A percentile compares a stretch with the other conserved stretches of the same genome.
Conservation (phyloP, 2,888 invertebrate species). For the Cordilura impudica region DNA sequence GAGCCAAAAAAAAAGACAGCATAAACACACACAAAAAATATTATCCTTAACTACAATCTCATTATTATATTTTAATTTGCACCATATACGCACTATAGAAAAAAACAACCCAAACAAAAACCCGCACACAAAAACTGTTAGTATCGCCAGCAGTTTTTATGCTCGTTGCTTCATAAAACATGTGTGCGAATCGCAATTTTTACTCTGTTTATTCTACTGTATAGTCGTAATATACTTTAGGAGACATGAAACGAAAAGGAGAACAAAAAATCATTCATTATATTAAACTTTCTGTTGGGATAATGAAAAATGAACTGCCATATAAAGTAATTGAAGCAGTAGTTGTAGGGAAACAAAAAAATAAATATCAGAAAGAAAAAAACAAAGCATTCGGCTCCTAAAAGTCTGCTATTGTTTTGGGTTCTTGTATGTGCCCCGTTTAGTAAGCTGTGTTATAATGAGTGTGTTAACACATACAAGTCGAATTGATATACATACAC, state of each 20-base stretch:
- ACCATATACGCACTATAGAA: constrained; percentile 47
- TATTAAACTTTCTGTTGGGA: constrained; percentile 56
- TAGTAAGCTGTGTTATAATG: constrained; percentile 50
- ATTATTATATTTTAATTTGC: constrained; percentile 62
- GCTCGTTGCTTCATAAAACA: constrained; percentile 41
- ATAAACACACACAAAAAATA: constrained; percentile 12
- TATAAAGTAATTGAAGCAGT: constrained; percentile 46
- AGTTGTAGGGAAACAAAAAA: constrained; percentile 37
- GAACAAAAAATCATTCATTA: constrained; percentile 53
- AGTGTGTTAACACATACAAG: constrained; percentile 50
- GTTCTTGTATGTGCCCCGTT: constrained; percentile 1
- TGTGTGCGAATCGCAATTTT: constrained; percentile 35
- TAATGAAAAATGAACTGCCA: constrained; percentile 63
- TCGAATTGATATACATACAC: too few relatives aligned
- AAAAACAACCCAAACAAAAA: constrained; percentile 8
- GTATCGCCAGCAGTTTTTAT: constrained; percentile 41
- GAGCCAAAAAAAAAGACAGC: background rate
- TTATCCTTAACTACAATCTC: constrained; percentile 56
- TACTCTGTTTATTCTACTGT: constrained; percentile 41
- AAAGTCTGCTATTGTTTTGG: constrained; percentile 58
- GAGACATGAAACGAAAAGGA: background rate
- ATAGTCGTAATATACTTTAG: constrained; percentile 34
- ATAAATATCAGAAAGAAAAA: background rate
- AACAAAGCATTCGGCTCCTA: constrained; percentile 38
- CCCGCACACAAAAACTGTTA: constrained; percentile 28